Conservation (phyloP, 2,888 invertebrate species). For the Sinotaia quadrata region DNA sequence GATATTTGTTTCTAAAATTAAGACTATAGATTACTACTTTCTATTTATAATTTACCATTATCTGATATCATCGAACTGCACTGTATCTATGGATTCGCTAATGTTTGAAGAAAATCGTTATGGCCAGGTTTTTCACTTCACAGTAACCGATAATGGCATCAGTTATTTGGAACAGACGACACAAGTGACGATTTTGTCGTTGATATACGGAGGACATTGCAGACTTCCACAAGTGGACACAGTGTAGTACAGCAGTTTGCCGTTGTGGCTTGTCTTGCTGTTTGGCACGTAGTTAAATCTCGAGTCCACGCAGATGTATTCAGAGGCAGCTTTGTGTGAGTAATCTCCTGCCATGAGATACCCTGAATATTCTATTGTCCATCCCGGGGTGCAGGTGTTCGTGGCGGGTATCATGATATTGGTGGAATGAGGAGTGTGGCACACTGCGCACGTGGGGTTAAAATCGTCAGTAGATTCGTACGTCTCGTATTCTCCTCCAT, state of each 20-base stretch:
- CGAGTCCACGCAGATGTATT: constrained; percentile 34
- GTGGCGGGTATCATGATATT: constrained; percentile 32
- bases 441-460: not conserved
- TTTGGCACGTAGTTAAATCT: constrained; percentile 24
- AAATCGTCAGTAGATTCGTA: not conserved
- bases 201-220: constrained; percentile 23
- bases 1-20: too few species aligned
- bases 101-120: too few species aligned
- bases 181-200: constrained; percentile 11
- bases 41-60: too few species aligned
- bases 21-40: too few species aligned
- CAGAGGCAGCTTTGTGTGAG: constrained; percentile 3
- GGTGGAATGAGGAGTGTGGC: not conserved
- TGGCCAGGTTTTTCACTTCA: too few species aligned
- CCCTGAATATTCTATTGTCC: constrained; percentile 32
- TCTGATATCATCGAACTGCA: too few species aligned
- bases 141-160: too few species aligned
- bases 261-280: constrained; percentile 13
- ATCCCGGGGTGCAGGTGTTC: constrained; percentile 26
- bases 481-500: constrained; percentile 22
- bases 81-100: too few species aligned
- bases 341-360: constrained; percentile 28
- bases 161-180: constrained; percentile 26
- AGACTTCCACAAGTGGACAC: constrained; percentile 25
- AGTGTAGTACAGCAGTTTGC: constrained; percentile 30